A percentile compares a stretch with the other conserved stretches of the same genome.
phyloP scores from a whole-genome alignment of 2,797 vertebrate species.

The Lerista edwardsae region DNA sequence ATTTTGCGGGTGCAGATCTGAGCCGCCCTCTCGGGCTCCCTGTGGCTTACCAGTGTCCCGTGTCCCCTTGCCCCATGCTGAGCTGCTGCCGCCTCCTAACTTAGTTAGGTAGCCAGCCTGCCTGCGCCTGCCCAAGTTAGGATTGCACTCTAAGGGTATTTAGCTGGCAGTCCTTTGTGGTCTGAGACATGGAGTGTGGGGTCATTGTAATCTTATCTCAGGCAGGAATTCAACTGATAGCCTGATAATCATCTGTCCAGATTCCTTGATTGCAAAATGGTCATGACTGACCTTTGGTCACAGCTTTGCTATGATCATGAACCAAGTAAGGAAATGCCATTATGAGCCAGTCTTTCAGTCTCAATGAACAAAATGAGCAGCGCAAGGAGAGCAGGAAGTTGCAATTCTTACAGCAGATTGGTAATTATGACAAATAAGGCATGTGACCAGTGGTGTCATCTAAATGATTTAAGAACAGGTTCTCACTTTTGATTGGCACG shows the following conservation, averaged over 20 bases:
- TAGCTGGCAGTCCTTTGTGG: not conserved
- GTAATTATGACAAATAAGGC: not conserved
- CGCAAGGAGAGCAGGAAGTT: not conserved
- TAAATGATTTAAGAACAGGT: no score
- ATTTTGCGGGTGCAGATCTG: no score
- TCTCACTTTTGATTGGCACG: no score
- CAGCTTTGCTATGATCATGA: not conserved
- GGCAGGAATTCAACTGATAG: not conserved
- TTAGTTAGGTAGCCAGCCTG: no score
- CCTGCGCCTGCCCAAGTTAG: no score
- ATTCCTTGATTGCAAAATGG: not conserved
- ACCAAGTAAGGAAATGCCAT: not conserved
- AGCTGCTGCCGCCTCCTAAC: no score
- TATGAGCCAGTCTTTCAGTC: not conserved
- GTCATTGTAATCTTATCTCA: not conserved
- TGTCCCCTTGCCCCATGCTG: no score
- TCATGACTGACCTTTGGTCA: not conserved
- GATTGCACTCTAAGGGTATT: not conserved
- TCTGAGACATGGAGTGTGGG: not conserved
- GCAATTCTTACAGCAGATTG: not conserved
- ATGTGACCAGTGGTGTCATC: no score
- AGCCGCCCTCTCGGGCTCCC: no score
- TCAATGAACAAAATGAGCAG: not conserved
- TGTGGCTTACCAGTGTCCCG: no score
- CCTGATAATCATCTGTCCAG: not conserved